Conservation (phyloP, 2,888 invertebrate species). For the Helicoverpa assulta region DNA sequence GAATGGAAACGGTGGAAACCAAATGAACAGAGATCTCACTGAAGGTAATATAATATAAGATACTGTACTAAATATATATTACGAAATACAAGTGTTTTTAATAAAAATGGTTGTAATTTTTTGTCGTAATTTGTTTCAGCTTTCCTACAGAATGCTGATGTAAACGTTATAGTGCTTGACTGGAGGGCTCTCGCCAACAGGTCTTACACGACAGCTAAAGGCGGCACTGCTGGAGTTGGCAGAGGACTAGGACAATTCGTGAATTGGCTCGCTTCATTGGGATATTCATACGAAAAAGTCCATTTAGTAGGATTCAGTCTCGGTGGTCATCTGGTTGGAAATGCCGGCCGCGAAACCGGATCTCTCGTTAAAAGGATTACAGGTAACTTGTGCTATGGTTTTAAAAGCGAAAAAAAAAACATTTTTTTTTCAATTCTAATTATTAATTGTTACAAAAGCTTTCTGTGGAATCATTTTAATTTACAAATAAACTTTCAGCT, state of each 20-base stretch:
- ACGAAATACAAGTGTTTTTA: background rate
- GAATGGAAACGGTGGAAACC: slow-evolving; percentile 73
- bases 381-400: slow-evolving; percentile 64
- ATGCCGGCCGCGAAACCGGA: slow-evolving; percentile 74
- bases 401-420: background rate
- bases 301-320: slow-evolving; percentile 86
- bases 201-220: slow-evolving; percentile 76
- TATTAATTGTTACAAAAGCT: too few relatives aligned
- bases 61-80: background rate
- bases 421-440: too few relatives aligned
- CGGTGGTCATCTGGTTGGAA: slow-evolving; percentile 83
- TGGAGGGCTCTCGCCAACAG: slow-evolving; percentile 79
- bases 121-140: slow-evolving; percentile 65
- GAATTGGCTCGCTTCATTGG: slow-evolving; percentile 70
- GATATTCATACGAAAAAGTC: slow-evolving; percentile 70
- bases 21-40: slow-evolving; percentile 70
- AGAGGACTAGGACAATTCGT: slow-evolving; percentile 73
- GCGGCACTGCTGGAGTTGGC: slow-evolving; percentile 72
- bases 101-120: background rate
- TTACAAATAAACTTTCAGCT: slow-evolving; percentile 62
- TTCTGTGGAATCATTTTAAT: background rate
- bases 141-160: slow-evolving; percentile 72
- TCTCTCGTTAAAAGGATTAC: slow-evolving; percentile 77
- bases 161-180: slow-evolving; percentile 84
- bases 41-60: slow-evolving; percentile 68